Evolutionary conservation across 2,888 invertebrate species (phyloP).

Genomic region (Orchesella flavescens): DNA sequence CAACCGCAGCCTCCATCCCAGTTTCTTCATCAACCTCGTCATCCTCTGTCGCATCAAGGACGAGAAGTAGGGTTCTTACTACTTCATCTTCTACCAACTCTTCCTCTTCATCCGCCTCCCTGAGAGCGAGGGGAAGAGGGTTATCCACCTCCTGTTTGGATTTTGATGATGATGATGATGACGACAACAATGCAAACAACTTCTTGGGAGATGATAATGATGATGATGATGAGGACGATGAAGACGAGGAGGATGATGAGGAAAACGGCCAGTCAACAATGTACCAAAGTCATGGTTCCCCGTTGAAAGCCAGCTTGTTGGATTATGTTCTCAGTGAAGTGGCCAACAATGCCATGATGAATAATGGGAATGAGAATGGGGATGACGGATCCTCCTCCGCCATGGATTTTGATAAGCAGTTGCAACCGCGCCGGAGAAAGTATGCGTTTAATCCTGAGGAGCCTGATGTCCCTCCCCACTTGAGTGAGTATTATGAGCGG

Average conservation of each 20-base stretch:
- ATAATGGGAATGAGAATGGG: neutral
- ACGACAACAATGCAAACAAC: neutral
- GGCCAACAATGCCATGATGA: slow-evolving; percentile 16
- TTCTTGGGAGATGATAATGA: slow-evolving; percentile 19
- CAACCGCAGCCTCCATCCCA: neutral
- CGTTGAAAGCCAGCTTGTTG: slow-evolving; percentile 36
- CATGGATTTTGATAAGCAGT: slow-evolving; percentile 61
- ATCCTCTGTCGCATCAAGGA: slow-evolving; percentile 4
- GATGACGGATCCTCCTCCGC: neutral
- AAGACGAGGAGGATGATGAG: slow-evolving; percentile 1
- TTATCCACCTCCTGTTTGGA: neutral
- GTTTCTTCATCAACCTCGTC: neutral
- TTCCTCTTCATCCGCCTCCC: neutral
- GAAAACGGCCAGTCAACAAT: neutral
- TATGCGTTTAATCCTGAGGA: slow-evolving; percentile 57
- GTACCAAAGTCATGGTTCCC: neutral
- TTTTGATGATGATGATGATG: neutral
- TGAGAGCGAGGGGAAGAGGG: slow-evolving; percentile 21
- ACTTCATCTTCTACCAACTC: neutral
- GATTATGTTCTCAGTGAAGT: slow-evolving; percentile 54
- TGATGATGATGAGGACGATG: slow-evolving; percentile 18
- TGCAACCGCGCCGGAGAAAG: slow-evolving; percentile 25
- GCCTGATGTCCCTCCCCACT: slow-evolving; percentile 61
- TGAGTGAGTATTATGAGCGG: slow-evolving; percentile 60
- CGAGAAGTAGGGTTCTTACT: neutral